A percentile compares a stretch with the other conserved stretches of the same genome.
These are phyloP conservation scores for Trichosurus vulpecula DNA, from an alignment of 2,797 vertebrate species.

Conservation along the genomic window DNA sequence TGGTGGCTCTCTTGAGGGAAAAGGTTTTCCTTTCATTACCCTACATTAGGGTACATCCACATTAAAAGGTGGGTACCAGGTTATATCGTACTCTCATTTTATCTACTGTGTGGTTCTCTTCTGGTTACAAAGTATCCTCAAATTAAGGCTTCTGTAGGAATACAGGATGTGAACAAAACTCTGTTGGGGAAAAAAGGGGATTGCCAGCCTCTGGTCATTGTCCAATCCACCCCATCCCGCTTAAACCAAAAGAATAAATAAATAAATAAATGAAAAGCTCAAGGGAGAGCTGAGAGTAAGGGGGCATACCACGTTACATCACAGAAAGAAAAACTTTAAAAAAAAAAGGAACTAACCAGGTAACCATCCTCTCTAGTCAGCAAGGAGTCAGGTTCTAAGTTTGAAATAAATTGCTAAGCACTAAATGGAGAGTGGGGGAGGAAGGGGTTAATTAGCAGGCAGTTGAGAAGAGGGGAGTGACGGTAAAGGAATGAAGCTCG, in stretches of 20 bases:
- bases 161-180: not conserved
- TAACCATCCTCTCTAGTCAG: not conserved
- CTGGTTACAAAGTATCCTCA: not conserved
- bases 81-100: not conserved
- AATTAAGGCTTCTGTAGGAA: not conserved
- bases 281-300: not conserved
- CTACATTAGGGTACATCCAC: not conserved
- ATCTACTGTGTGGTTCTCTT: not conserved
- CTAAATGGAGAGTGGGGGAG: not conserved
- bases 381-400: not conserved
- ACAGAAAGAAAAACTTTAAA: not conserved
- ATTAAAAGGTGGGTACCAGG: not conserved
- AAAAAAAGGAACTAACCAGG: not conserved
- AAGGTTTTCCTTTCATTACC: not conserved
- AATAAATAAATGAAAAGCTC: not conserved
- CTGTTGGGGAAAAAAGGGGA: not conserved
- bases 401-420: not conserved
- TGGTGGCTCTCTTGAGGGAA: not conserved
- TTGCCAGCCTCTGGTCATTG: not conserved
- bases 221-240: not conserved
- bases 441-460: not conserved
- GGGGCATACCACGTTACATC: not conserved
- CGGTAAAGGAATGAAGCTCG: not conserved
- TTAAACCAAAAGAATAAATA: not conserved
- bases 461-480: not conserved